Percentiles rank a stretch among this genome's conserved stretches.
These are phyloP conservation scores for Tinea trinotella DNA, from an alignment of 2,888 invertebrate genomes.

Conservation along the genomic window DNA sequence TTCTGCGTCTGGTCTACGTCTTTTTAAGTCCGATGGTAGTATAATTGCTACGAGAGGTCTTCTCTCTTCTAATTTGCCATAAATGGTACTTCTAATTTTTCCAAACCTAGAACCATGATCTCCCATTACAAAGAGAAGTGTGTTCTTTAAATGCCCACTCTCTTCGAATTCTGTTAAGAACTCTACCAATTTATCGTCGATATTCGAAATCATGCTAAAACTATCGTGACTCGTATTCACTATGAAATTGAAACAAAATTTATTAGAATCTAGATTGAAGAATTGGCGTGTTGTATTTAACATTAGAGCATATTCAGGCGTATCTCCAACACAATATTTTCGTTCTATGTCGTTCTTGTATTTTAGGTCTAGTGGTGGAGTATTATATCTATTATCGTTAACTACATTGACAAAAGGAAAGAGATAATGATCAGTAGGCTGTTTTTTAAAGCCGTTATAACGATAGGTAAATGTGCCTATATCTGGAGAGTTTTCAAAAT, in stretches of 20 bases:
- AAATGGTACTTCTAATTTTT: conserved; percentile 84
- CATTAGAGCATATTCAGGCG: background rate
- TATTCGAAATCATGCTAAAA: conserved; percentile 82
- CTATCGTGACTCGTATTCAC: conserved; percentile 91
- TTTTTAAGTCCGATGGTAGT: conserved; percentile 80
- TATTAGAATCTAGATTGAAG: conserved; percentile 54
- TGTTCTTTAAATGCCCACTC: conserved; percentile 79
- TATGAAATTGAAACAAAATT: conserved; percentile 91
- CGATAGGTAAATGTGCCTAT: background rate
- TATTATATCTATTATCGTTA: background rate
- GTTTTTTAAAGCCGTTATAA: background rate
- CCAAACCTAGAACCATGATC: conserved; percentile 95
- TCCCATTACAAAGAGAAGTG: conserved; percentile 90
- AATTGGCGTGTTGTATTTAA: conserved; percentile 33
- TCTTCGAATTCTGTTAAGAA: conserved; percentile 76
- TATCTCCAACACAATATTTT: background rate
- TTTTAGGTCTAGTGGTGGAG: background rate
- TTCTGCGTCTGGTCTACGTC: conserved; percentile 72
- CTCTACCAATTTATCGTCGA: conserved; percentile 79
- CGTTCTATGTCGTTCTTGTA: background rate
- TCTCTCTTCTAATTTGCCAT: conserved; percentile 93
- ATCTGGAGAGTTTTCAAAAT: background rate
- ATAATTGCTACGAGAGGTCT: conserved; percentile 88
- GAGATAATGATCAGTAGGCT: background rate
- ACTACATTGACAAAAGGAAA: background rate